Evolutionary conservation across 1,140 invertebrate species (phyloP), one percentile per base, ranked within the genome.

Genomic region (Bombus polaris): DNA sequence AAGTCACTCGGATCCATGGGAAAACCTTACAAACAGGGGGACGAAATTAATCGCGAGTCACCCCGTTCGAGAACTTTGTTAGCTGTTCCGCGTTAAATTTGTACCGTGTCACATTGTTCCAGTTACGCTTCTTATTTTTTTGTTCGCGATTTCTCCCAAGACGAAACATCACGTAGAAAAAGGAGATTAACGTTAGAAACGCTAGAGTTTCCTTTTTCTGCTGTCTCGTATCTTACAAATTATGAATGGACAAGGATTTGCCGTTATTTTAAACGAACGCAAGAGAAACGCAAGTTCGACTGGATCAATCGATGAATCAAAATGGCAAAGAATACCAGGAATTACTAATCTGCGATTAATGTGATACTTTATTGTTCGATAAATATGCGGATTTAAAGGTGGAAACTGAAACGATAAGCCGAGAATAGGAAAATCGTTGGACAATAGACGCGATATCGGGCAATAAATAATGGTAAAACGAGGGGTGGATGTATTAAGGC

Each of bases 391-490:
- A 37, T 47, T 75, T 75, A 25, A 28, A 75, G 10, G 10, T 12
- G 2, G 2, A 37, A 70, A 35, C 35, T 70, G 25, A 37, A 71
- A 13, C 47, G 73, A 37, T 35, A 37, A 35, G 37, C 22, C 3
- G 6, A 22, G 74, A 25, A 75, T 8, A 25, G 9, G 9, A 25
- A 15, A 28, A 25, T 74, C 13, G 25, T 18, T 13, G 18, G 71
- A 83, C 73, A 77, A 83, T 83, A 18, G 59, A 8, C 44, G 53
- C 57, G 59, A 77, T 77, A 68, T n/a, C 74, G 47, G 3, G 9
- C 35, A 25, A 22, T 73, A 57, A 81, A 89, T 85, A 65, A 89
- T 78, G 73, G 39, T 76, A 85, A 88, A 88, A 66, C 47, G 59
- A 77, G 70, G 10, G 35, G 18, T 65, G 70, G 72, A 70, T 73